These are phyloP conservation scores for Drosophila parabipectinata DNA, from an alignment of 1,140 invertebrate genomes.

Conservation along the genomic window DNA sequence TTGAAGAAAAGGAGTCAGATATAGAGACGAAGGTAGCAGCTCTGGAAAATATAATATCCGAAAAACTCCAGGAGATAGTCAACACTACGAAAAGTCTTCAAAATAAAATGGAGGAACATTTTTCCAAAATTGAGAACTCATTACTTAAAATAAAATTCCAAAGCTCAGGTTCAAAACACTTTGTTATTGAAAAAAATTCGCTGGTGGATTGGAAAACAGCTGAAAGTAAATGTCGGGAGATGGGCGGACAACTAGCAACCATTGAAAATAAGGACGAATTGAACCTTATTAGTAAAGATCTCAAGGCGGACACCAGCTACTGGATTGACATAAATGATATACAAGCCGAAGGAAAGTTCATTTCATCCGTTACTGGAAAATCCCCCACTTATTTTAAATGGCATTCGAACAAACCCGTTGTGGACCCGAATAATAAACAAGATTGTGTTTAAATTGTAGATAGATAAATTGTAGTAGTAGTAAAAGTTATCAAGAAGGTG, in stretches of 20 bases:
- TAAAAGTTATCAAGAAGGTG: no score
- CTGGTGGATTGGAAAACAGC: neutral
- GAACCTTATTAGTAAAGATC: neutral
- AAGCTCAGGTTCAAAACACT: neutral
- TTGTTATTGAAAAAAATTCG: neutral
- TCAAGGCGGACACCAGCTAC: neutral
- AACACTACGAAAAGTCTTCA: neutral
- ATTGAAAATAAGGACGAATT: neutral
- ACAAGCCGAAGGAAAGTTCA: neutral
- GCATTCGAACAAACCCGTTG: no score
- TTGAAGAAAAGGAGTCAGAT: neutral
- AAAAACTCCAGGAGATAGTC: neutral
- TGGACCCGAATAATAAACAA: neutral
- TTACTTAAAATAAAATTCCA: neutral
- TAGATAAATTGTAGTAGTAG: no score
- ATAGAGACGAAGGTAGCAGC: no score
- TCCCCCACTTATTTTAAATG: neutral
- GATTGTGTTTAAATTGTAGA: neutral
- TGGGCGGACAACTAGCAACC: neutral
- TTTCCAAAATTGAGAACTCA: neutral
- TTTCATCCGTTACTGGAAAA: neutral
- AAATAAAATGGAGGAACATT: neutral
- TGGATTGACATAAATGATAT: neutral
- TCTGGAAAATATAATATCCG: no score
- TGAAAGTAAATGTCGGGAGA: neutral